Evolutionary conservation across 2,888 invertebrate genomes (phyloP).

Genomic region (Brassicogethes aeneus): DNA sequence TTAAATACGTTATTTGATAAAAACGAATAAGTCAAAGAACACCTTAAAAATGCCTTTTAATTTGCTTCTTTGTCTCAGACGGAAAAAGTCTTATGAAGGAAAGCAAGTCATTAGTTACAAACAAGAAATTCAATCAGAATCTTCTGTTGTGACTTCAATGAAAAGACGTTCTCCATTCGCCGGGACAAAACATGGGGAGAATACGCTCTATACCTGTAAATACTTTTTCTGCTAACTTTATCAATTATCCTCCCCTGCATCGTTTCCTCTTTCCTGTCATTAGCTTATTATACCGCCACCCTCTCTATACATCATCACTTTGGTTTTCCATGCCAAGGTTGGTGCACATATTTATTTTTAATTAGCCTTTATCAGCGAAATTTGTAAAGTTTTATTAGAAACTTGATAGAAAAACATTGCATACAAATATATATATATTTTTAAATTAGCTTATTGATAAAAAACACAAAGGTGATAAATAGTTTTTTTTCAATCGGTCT

Average conservation of each 20-base stretch:
- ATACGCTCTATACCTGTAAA: constrained; percentile 16
- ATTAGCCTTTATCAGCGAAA: too few relatives aligned
- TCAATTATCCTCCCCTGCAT: constrained; percentile 19
- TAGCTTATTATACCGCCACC: constrained; percentile 16
- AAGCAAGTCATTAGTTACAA: not conserved
- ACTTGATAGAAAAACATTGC: too few relatives aligned
- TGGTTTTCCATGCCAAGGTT: not conserved
- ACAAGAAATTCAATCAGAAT: not conserved
- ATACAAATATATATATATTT: too few relatives aligned
- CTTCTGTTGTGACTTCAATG: not conserved
- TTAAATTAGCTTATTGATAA: too few relatives aligned
- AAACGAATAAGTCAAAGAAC: too few relatives aligned
- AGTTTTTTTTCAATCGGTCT: too few relatives aligned
- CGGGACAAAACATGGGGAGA: not conserved
- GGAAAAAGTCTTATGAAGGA: not conserved
- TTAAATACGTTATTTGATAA: not conserved
- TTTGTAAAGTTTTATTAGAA: too few relatives aligned
- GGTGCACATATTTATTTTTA: too few relatives aligned
- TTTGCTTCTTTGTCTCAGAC: not conserved
- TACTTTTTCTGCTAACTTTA: constrained; percentile 18
- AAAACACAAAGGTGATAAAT: too few relatives aligned
- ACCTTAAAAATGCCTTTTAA: not conserved
- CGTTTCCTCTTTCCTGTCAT: constrained; percentile 20
- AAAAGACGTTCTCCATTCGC: not conserved
- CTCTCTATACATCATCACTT: constrained; percentile 6